A percentile compares a stretch with the other conserved stretches of the same genome.
Evolutionary conservation across 1,140 invertebrate species (phyloP).

Genomic region (Rhagoletis zephyria): DNA sequence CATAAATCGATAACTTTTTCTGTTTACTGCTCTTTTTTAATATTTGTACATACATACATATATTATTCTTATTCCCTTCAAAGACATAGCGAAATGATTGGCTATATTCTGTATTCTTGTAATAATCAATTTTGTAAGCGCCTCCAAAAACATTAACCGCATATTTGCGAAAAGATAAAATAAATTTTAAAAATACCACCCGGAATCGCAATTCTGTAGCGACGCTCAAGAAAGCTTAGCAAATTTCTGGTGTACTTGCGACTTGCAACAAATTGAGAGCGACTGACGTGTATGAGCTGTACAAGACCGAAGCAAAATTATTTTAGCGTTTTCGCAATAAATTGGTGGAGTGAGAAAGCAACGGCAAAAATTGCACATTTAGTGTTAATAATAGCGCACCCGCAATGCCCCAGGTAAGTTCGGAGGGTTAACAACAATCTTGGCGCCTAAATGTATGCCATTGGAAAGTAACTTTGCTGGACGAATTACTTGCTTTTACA

Average conservation of each 20-base stretch:
- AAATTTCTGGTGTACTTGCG: conserved; percentile 18
- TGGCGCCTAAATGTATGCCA: neutral
- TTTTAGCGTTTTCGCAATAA: conserved; percentile 14
- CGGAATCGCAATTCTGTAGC: neutral
- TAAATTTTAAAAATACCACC: neutral
- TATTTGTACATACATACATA: neutral
- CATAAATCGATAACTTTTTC: no score
- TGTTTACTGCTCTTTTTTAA: no score
- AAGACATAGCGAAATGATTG: neutral
- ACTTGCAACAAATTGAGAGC: conserved; percentile 1
- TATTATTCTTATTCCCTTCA: neutral
- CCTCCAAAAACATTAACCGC: no score
- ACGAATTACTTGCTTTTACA: neutral
- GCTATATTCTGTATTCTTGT: neutral
- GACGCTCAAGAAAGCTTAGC: neutral
- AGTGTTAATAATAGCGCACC: neutral
- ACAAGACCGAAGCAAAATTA: neutral
- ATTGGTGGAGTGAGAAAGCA: neutral
- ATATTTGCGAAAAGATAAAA: neutral
- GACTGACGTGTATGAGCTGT: neutral
- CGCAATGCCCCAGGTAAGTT: neutral
- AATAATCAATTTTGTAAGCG: neutral
- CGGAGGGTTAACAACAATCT: neutral
- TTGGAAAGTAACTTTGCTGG: no score
- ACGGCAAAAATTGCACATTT: neutral